These are phyloP conservation scores for Eumeta japonica DNA, from an alignment of 1,140 invertebrate species.

Conservation along the genomic window DNA sequence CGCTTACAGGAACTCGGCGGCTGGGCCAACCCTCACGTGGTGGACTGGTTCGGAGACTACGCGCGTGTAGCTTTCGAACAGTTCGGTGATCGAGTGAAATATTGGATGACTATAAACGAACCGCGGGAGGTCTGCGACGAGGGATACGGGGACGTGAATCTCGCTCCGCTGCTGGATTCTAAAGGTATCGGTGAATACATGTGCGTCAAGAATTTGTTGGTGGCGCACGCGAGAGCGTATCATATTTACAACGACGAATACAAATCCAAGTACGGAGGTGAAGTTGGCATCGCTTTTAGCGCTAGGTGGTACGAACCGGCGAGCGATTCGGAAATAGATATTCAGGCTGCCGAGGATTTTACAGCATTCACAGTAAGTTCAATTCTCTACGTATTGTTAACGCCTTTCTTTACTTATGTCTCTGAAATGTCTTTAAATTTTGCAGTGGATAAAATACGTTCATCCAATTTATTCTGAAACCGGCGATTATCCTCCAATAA, in stretches of 20 bases:
- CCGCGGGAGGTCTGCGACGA: slow-evolving; percentile 31
- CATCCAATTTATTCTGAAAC: slow-evolving; percentile 30
- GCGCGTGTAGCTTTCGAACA: slow-evolving; percentile 48
- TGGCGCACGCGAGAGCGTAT: slow-evolving; percentile 60
- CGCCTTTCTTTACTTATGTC: slow-evolving; percentile 4
- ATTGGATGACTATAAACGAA: slow-evolving; percentile 56
- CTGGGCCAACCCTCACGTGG: no score
- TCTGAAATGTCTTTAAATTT: no score
- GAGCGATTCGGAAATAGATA: slow-evolving; percentile 43
- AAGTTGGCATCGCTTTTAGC: slow-evolving; percentile 60
- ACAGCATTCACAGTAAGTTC: not conserved
- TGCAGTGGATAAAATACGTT: slow-evolving; percentile 25
- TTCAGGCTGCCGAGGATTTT: slow-evolving; percentile 43
- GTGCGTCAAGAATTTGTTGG: slow-evolving; percentile 56
- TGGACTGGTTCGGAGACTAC: slow-evolving; percentile 57
- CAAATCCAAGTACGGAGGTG: slow-evolving; percentile 36
- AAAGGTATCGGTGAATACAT: slow-evolving; percentile 46
- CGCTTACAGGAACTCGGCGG: no score
- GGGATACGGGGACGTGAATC: slow-evolving; percentile 26
- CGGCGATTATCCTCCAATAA: slow-evolving; percentile 32
- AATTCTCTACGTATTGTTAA: slow-evolving; percentile 5
- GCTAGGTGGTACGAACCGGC: slow-evolving; percentile 58
- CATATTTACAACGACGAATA: slow-evolving; percentile 31
- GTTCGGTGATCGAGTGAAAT: slow-evolving; percentile 53
- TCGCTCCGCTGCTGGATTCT: slow-evolving; percentile 33